Percentiles rank a stretch among this genome's conserved stretches.
These are phyloP conservation scores for Meloe dianella DNA, from an alignment of 2,888 invertebrate species.

Conservation along the genomic window DNA sequence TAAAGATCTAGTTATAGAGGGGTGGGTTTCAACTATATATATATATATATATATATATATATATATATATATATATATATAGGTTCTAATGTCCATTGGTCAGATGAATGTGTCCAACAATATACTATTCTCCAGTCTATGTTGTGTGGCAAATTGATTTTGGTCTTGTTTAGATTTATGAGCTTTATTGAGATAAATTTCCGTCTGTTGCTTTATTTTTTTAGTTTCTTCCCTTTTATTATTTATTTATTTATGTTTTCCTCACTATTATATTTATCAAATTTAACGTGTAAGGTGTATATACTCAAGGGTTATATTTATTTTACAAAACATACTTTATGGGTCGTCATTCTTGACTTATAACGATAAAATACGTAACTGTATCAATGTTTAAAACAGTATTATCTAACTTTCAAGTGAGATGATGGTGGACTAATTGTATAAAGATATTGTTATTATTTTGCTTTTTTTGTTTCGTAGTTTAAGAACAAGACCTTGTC, in stretches of 20 bases:
- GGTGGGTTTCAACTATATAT: conserved; percentile 47
- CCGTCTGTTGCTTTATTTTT: conserved; percentile 30
- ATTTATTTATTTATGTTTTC: conserved; percentile 33
- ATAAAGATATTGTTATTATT: no score
- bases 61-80: conserved; percentile 41
- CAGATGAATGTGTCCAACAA: conserved; percentile 46
- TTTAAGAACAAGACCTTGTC: background rate
- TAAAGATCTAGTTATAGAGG: conserved; percentile 50
- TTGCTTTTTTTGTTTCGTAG: no score
- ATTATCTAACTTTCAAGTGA: no score
- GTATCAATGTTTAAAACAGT: no score
- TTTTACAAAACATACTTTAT: conserved; percentile 43
- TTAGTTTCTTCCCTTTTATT: conserved; percentile 31
- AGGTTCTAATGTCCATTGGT: conserved; percentile 39
- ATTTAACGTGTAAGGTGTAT: conserved; percentile 1
- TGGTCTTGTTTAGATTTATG: conserved; percentile 53
- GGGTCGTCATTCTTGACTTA: conserved; percentile 25
- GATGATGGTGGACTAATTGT: no score
- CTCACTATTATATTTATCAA: conserved; percentile 2
- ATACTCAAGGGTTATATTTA: conserved; percentile 48
- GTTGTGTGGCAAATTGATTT: conserved; percentile 52
- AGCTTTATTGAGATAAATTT: conserved; percentile 57
- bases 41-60: no score
- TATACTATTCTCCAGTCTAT: conserved; percentile 33
- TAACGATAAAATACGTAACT: conserved; percentile 40